A percentile compares a stretch with the other conserved stretches of the same genome.
Conservation (phyloP, 2,888 invertebrate species). For the Hypsopygia costalis region DNA sequence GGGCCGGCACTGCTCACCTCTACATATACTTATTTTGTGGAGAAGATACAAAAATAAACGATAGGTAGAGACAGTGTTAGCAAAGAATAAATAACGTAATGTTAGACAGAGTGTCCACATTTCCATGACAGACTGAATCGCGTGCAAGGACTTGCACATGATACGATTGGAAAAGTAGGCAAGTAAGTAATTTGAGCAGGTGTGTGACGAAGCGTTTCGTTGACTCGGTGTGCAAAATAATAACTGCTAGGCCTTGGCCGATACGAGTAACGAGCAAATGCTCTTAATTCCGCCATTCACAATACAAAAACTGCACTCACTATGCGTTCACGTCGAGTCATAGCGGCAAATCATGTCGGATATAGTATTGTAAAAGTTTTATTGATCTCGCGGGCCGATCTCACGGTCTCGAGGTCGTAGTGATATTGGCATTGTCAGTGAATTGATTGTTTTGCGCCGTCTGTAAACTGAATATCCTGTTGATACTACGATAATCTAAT, state of each 20-base stretch:
- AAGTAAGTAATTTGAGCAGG: slow-evolving; percentile 30
- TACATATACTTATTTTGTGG: too few relatives aligned
- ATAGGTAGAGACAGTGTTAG: too few relatives aligned
- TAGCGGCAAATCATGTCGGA: slow-evolving; percentile 12
- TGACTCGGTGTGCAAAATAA: slow-evolving; percentile 35
- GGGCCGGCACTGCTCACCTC: too few relatives aligned
- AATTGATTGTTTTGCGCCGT: slow-evolving; percentile 7
- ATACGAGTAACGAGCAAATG: slow-evolving; percentile 29
- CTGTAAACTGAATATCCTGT: slow-evolving; percentile 11
- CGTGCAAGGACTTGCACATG: slow-evolving; percentile 23
- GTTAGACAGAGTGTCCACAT: too few relatives aligned
- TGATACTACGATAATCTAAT: slow-evolving; percentile 1
- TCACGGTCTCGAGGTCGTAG: slow-evolving; percentile 17
- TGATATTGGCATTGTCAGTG: slow-evolving; percentile 16
- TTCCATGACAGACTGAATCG: neutral
- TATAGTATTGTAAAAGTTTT: slow-evolving; percentile 15
- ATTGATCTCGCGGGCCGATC: slow-evolving; percentile 18
- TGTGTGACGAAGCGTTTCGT: slow-evolving; percentile 22
- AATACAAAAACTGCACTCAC: slow-evolving; percentile 42
- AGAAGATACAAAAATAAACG: too few relatives aligned
- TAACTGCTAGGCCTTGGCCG: slow-evolving; percentile 44
- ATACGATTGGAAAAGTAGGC: slow-evolving; percentile 26
- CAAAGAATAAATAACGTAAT: too few relatives aligned
- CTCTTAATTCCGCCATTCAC: slow-evolving; percentile 69
- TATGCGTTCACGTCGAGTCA: slow-evolving; percentile 13